Evolutionary conservation across 2,113 vertebrate species (phyloP).

Genomic region (Nesospiza acunhae): DNA sequence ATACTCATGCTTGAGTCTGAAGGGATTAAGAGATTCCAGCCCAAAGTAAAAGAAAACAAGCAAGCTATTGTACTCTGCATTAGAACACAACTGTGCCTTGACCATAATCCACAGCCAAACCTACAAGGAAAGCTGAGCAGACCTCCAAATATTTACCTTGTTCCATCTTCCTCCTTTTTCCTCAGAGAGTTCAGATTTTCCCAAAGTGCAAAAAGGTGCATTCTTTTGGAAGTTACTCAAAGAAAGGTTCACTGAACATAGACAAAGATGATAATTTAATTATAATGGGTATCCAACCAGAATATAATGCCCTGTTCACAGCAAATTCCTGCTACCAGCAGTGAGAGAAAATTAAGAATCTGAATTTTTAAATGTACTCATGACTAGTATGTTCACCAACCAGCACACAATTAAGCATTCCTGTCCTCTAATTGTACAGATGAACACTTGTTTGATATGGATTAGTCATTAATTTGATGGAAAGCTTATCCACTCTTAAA

Average conservation of each 20-base stretch:
- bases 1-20: slow-evolving; percentile 40
- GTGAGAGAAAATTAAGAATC: slow-evolving; percentile 24
- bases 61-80: slow-evolving; percentile 33
- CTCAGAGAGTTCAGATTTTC: slow-evolving; percentile 2
- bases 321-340: slow-evolving; percentile 63
- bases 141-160: slow-evolving; percentile 51
- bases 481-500: not conserved
- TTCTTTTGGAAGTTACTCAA: slow-evolving; percentile 46
- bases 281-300: slow-evolving; percentile 62
- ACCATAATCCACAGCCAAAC: slow-evolving; percentile 46
- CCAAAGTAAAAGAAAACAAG: slow-evolving; percentile 64
- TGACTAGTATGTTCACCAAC: slow-evolving; percentile 16
- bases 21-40: slow-evolving; percentile 61
- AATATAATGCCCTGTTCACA: slow-evolving; percentile 65
- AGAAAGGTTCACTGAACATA: slow-evolving; percentile 57
- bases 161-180: slow-evolving; percentile 22
- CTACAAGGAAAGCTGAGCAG: slow-evolving; percentile 23
- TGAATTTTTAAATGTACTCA: slow-evolving; percentile 26
- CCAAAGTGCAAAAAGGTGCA: slow-evolving; percentile 55
- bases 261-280: slow-evolving; percentile 67
- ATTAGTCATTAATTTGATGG: slow-evolving; percentile 26
- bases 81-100: slow-evolving; percentile 27
- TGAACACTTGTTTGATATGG: not conserved
- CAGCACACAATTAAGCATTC: slow-evolving; percentile 7
- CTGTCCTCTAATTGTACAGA: not conserved